Conservation (phyloP, 2,113 vertebrate genomes). For the Hiodon alosoides region DNA sequence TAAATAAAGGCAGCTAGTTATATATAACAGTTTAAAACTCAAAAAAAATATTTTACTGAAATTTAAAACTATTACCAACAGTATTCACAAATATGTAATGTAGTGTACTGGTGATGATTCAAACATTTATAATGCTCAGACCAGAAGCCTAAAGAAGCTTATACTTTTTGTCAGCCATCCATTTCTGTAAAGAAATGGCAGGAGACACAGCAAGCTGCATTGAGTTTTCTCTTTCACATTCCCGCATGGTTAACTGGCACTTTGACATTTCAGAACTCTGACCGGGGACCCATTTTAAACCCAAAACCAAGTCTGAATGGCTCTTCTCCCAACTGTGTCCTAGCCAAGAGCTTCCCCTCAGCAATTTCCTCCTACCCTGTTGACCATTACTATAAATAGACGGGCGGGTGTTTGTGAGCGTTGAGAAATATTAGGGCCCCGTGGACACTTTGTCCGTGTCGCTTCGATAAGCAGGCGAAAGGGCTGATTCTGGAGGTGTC, state of each 20-base stretch:
- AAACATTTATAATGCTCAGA: too few species aligned
- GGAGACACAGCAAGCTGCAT: background rate
- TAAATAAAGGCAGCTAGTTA: too few species aligned
- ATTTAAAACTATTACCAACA: too few species aligned
- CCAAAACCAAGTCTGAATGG: slow-evolving; percentile 32
- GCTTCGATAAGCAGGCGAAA: slow-evolving; percentile 53
- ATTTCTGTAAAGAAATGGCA: background rate
- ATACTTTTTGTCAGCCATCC: background rate
- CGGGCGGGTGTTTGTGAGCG: slow-evolving; percentile 38
- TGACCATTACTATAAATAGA: slow-evolving; percentile 55
- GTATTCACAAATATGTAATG: too few species aligned
- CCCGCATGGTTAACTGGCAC: slow-evolving; percentile 5
- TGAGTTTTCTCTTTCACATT: background rate
- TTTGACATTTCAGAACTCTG: slow-evolving; percentile 32
- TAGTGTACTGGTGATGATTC: too few species aligned
- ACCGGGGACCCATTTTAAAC: slow-evolving; percentile 20
- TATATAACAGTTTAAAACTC: too few species aligned
- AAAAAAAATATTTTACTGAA: too few species aligned
- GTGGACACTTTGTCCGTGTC: slow-evolving; percentile 53
- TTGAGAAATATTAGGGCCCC: slow-evolving; percentile 48
- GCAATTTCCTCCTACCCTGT: slow-evolving; percentile 6
- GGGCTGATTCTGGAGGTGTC: slow-evolving; percentile 50
- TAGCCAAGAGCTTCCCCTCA: slow-evolving; percentile 19
- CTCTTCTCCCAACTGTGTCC: slow-evolving; percentile 32
- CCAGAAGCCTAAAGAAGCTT: too few species aligned